These are phyloP conservation scores for Drosophila funebris DNA, from an alignment of 1,140 invertebrate genomes.

Conservation along the genomic window DNA sequence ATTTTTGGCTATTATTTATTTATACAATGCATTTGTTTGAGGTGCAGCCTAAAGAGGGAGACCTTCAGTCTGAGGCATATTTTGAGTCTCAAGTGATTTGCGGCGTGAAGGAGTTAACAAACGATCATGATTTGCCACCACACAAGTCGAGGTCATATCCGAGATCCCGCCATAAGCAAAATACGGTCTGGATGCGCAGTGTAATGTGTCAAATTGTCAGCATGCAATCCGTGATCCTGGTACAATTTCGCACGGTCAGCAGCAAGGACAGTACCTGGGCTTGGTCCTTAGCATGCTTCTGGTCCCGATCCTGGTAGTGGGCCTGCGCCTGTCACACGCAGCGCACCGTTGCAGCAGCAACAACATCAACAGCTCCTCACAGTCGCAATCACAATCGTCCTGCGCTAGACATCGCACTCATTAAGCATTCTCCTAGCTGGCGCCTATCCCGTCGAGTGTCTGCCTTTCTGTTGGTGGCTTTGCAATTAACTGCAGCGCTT, in stretches of 20 bases:
- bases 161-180: constrained; percentile 10
- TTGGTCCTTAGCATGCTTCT: constrained; percentile 10
- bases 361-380: constrained; percentile 9
- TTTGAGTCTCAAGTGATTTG: constrained; percentile 7
- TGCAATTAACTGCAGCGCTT: constrained; percentile 78
- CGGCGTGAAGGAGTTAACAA: constrained; percentile 70
- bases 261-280: constrained; percentile 39
- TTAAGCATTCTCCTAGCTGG: constrained; percentile 57
- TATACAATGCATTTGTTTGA: constrained; percentile 45
- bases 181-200: not conserved
- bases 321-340: constrained; percentile 54
- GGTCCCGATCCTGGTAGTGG: constrained; percentile 37
- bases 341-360: constrained; percentile 20
- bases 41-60: not conserved
- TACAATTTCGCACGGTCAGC: constrained; percentile 68
- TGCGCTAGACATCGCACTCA: constrained; percentile 56
- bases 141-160: constrained; percentile 58
- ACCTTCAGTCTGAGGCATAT: not conserved
- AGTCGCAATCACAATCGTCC: constrained; percentile 14
- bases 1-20: constrained; percentile 60
- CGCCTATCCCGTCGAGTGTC: constrained; percentile 72
- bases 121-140: constrained; percentile 77
- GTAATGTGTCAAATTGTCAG: constrained; percentile 74
- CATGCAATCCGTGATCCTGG: constrained; percentile 38
- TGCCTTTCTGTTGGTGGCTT: constrained; percentile 71